phyloP scores from a whole-genome alignment of 2,888 invertebrate species.

The Helobdella robusta region DNA sequence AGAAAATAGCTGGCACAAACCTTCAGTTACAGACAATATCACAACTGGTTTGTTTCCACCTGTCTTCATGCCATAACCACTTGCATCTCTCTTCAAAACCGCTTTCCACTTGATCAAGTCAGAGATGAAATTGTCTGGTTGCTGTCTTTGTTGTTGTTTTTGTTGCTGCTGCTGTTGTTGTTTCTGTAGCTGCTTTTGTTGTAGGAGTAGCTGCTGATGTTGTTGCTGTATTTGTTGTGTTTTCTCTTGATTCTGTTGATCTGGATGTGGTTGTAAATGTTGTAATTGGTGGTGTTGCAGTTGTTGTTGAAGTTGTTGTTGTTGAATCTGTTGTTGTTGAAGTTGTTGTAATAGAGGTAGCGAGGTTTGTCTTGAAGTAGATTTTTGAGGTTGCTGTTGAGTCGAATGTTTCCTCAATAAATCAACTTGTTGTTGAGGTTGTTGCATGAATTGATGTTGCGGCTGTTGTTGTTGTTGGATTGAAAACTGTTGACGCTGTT shows the following conservation, averaged over 20 bases:
- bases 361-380: neutral
- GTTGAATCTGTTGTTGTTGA: neutral
- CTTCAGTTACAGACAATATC: constrained; percentile 6
- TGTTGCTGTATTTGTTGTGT: no score
- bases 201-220: no score
- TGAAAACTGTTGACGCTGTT: neutral
- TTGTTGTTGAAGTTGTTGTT: constrained; percentile 7
- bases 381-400: neutral
- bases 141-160: no score
- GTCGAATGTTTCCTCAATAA: no score
- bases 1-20: no score
- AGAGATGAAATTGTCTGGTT: no score
- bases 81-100: neutral
- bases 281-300: no score
- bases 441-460: neutral
- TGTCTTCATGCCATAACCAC: constrained; percentile 5
- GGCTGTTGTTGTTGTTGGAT: neutral
- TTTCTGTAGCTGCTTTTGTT: no score
- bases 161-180: no score
- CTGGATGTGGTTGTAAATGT: no score
- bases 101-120: constrained; percentile 9
- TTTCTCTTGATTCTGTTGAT: no score
- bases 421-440: no score
- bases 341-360: neutral
- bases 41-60: constrained; percentile 14